Evolutionary conservation across 2,888 invertebrate species (phyloP).

Genomic region (Zelleria hepariella): DNA sequence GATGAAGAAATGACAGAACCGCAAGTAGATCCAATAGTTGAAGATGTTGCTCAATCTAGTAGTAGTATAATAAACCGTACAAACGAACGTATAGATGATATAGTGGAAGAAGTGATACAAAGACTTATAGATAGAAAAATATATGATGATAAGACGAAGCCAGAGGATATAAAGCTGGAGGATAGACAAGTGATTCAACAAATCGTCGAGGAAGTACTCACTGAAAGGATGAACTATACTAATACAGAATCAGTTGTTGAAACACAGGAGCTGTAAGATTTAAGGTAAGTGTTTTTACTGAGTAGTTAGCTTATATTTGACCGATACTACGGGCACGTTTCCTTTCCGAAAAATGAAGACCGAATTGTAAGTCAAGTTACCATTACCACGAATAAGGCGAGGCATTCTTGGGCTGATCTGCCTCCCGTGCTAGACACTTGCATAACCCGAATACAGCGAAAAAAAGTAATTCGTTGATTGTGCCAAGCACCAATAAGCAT

Average conservation of each 20-base stretch:
- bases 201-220: constrained; percentile 61
- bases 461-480: too few species aligned
- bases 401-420: too few species aligned
- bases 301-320: background rate
- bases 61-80: constrained; percentile 23
- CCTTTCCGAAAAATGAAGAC: too few species aligned
- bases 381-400: too few species aligned
- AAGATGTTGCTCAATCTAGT: constrained; percentile 4
- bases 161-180: constrained; percentile 57
- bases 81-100: constrained; percentile 53
- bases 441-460: too few species aligned
- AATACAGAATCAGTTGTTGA: constrained; percentile 8
- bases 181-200: constrained; percentile 58
- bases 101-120: constrained; percentile 62
- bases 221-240: constrained; percentile 43
- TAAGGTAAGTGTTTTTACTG: background rate
- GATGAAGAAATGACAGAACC: constrained; percentile 13
- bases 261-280: background rate
- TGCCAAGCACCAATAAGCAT: too few species aligned
- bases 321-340: too few species aligned
- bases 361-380: too few species aligned
- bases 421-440: too few species aligned
- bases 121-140: constrained; percentile 66
- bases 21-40: constrained; percentile 5
- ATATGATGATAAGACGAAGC: constrained; percentile 65